These are phyloP conservation scores for Nomada ruficornis DNA, from an alignment of 2,888 invertebrate species.

Conservation along the genomic window DNA sequence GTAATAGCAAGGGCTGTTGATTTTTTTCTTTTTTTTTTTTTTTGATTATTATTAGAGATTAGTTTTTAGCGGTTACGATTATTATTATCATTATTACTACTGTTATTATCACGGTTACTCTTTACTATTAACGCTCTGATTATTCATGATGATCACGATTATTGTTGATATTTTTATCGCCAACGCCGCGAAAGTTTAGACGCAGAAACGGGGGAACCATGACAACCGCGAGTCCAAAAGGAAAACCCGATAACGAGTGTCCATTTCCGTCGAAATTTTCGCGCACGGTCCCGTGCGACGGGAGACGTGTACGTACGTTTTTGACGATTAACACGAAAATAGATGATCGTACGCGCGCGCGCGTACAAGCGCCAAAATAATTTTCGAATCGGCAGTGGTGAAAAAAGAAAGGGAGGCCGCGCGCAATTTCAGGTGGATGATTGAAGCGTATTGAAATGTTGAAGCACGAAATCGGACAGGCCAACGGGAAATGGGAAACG, in stretches of 20 bases:
- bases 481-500: no score
- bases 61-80: constrained; percentile 64
- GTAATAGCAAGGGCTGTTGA: constrained; percentile 74
- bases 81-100: constrained; percentile 29
- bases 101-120: constrained; percentile 39
- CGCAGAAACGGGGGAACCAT: constrained; percentile 77
- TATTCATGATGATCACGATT: constrained; percentile 32
- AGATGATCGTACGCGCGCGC: constrained; percentile 14
- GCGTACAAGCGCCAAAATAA: constrained; percentile 1
- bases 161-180: constrained; percentile 47
- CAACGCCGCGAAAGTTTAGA: constrained; percentile 59
- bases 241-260: constrained; percentile 7
- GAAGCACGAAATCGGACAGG: neutral
- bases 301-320: constrained; percentile 16
- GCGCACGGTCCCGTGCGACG: constrained; percentile 24
- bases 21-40: constrained; percentile 52
- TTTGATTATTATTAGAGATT: constrained; percentile 68
- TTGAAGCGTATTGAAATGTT: neutral
- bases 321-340: constrained; percentile 33
- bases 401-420: neutral
- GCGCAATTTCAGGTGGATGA: neutral
- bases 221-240: constrained; percentile 69
- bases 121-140: constrained; percentile 37
- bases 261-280: constrained; percentile 29
- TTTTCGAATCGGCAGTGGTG: constrained; percentile 19